Evolutionary conservation across 2,113 vertebrate genomes (phyloP), one percentile per base, ranked within the genome.

Genomic region (Barbus barbus): DNA sequence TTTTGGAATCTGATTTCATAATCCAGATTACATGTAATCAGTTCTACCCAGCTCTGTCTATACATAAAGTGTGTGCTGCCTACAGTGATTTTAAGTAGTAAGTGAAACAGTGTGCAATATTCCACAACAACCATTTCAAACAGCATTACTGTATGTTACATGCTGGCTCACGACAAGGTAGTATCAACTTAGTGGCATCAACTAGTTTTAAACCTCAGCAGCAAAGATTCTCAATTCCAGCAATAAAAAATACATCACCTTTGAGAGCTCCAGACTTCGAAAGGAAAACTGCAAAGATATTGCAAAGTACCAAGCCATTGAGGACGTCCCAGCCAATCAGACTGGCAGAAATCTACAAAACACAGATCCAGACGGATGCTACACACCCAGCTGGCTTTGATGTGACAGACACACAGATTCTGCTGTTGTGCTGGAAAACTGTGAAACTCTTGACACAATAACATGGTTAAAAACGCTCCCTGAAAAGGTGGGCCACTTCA

Each of bases 401-500:
- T 76, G 84, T 76, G 48, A 83, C 53, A 56, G 69, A 78, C 9
- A 5, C 58, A 46, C 48, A 60, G 9, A 74, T 48, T 53, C 33
- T 80, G 58, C 41, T 80, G 41, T 80, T 63, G 33, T 61, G 26
- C 75, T n/a, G 56, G 11, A 51, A 61, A 75, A 61, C 81, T 80
- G 46, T 84, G 60, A 74, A 86, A 67, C 56, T 83, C 67, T 78
- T 60, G 26, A 60, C 56, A 53, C 31, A 80, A 44, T 53, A 71
- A 72, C 85, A 82, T 20, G 36, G 61, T 65, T 67, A 83, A 72
- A 86, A 81, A 86, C 11, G 5, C 24, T 80, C 26, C 12, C 78
- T 67, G 61, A 61, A 87, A 85, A 82, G 28, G 38, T n/a, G 75
- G 53, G 77, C 48, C 80, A 85, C 56, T 69, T 86, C 71, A 69